Evolutionary conservation across 1,140 invertebrate genomes (phyloP).

Genomic region (Bombus superbus): DNA sequence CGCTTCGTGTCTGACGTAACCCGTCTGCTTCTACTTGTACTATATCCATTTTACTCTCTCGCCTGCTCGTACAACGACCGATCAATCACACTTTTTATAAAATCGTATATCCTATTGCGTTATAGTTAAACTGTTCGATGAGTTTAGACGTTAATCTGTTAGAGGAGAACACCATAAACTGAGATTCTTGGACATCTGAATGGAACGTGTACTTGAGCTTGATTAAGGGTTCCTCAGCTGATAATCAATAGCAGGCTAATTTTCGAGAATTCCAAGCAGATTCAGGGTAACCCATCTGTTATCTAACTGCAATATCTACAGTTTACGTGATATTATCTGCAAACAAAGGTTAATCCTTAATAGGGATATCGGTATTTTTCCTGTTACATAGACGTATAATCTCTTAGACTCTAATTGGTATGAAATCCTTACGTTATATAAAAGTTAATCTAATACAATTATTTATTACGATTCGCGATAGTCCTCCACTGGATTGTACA

Average conservation of each 20-base stretch:
- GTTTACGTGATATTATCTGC: background rate
- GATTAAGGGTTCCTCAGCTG: conserved; percentile 6
- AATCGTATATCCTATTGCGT: no score
- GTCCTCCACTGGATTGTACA: no score
- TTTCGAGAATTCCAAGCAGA: conserved; percentile 11
- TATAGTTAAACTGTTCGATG: background rate
- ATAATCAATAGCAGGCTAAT: conserved; percentile 11
- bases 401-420: no score
- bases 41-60: no score
- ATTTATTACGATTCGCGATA: no score
- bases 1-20: background rate
- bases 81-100: background rate
- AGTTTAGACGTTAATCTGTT: background rate
- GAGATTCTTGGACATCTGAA: conserved; percentile 14
- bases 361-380: background rate
- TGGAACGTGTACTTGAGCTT: conserved; percentile 17
- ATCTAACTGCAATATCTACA: background rate
- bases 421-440: no score
- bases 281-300: background rate
- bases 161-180: background rate
- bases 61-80: background rate
- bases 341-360: background rate
- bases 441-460: no score
- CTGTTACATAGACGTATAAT: background rate
- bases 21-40: no score